Evolutionary conservation across 92 coral and sea anemone species (phyloP).

Genomic region (Palythoa grandis): DNA sequence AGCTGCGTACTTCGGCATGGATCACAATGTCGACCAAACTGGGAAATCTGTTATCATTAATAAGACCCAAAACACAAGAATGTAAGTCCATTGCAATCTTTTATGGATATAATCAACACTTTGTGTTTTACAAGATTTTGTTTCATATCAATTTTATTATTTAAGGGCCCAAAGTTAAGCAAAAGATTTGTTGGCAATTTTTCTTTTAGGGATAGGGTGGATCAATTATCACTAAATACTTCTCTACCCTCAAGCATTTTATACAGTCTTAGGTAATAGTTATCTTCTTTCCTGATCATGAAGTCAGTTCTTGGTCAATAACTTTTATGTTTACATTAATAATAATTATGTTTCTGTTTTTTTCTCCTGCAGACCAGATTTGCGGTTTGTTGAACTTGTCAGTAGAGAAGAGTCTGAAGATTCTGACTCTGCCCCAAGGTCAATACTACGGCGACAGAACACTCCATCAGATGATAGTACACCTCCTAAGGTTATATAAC

Average conservation of each 20-base stretch:
- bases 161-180: too few species aligned
- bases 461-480: conserved; percentile 87
- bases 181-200: too few species aligned
- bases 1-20: conserved; percentile 99
- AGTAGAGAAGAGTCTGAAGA: conserved; percentile 94
- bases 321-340: neutral
- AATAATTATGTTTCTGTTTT: neutral
- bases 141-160: too few species aligned
- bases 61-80: conserved; percentile 90
- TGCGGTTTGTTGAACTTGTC: conserved; percentile 89
- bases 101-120: neutral
- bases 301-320: neutral
- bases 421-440: conserved; percentile 80
- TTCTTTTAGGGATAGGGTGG: too few species aligned
- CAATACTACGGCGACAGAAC: conserved; percentile 94
- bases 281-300: neutral
- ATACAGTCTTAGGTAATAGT: too few species aligned
- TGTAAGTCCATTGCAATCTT: conserved; percentile 64
- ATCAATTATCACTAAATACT: too few species aligned
- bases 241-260: too few species aligned
- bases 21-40: conserved; percentile 95
- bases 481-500: conserved; percentile 84
- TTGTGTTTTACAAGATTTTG: too few species aligned
- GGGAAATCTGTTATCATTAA: conserved; percentile 95
- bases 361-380: conserved; percentile 77